Percentiles rank a stretch among this genome's conserved stretches.
Conservation (phyloP, 2,888 invertebrate species). For the Frankliniella fusca region DNA sequence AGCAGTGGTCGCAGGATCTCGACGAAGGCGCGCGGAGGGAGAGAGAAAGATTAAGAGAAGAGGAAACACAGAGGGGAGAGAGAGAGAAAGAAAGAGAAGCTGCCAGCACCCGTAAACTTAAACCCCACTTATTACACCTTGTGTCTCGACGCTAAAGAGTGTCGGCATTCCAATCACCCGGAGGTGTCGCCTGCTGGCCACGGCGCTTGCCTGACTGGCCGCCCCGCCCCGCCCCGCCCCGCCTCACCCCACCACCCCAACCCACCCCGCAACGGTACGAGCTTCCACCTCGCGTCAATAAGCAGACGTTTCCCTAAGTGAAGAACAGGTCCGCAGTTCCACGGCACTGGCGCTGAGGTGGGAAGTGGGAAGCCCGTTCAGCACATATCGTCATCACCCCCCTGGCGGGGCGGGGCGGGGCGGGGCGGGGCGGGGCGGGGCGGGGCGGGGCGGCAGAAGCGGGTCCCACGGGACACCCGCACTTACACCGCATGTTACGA, state of each 20-base stretch:
- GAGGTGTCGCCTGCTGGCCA: background rate
- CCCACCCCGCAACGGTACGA: background rate
- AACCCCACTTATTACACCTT: too few relatives aligned
- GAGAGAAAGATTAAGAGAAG: too few relatives aligned
- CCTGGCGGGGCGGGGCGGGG: background rate
- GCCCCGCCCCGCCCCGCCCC: background rate
- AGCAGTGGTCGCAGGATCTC: too few relatives aligned
- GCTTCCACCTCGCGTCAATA: background rate
- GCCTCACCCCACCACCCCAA: background rate
- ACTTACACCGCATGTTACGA: background rate
- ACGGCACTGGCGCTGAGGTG: too few relatives aligned
- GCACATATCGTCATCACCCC: too few relatives aligned
- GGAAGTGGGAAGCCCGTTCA: too few relatives aligned
- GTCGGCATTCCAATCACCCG: background rate
- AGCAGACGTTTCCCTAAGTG: slow-evolving; percentile 35
- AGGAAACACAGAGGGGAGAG: too few relatives aligned
- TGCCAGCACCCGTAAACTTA: too few relatives aligned
- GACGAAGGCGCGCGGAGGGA: too few relatives aligned
- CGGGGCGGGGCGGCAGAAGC: background rate
- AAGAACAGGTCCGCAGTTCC: slow-evolving; percentile 10
- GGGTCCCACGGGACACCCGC: background rate
- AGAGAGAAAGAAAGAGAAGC: too few relatives aligned
- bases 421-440: background rate
- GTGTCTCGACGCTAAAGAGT: background rate
- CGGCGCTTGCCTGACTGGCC: background rate